These are phyloP conservation scores for Fregata magnificens DNA, from an alignment of 2,113 vertebrate species.

Conservation along the genomic window DNA sequence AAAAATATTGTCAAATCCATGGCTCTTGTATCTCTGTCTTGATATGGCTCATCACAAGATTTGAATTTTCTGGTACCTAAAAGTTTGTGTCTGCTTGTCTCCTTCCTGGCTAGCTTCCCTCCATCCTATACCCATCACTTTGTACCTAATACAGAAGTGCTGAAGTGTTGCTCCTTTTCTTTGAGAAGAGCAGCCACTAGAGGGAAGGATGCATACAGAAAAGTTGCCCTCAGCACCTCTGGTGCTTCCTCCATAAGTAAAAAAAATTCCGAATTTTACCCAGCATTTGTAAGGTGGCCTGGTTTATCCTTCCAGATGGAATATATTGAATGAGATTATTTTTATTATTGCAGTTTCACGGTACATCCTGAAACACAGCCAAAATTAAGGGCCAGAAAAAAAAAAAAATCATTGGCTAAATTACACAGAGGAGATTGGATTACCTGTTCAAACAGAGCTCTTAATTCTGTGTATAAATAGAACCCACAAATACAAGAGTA, in stretches of 20 bases:
- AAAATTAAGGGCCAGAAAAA: not conserved
- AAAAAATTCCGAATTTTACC: not conserved
- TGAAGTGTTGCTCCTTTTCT: not conserved
- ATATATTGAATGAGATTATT: not conserved
- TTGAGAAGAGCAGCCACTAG: slow-evolving; percentile 11
- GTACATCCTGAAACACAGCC: not conserved
- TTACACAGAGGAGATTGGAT: slow-evolving; percentile 45
- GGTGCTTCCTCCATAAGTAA: not conserved
- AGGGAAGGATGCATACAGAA: not conserved
- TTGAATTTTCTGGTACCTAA: not conserved
- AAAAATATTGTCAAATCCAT: not conserved
- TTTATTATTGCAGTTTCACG: slow-evolving; percentile 1
- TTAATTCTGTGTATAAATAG: slow-evolving; percentile 36
- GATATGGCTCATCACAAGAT: fast-evolving
- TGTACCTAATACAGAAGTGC: not conserved
- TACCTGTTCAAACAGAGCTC: slow-evolving; percentile 47
- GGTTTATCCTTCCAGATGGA: not conserved
- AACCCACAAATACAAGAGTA: slow-evolving; percentile 9
- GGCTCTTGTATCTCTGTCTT: not conserved
- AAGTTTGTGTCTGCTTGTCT: not conserved
- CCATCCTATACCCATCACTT: not conserved
- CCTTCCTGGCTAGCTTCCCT: not conserved
- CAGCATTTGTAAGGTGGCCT: not conserved
- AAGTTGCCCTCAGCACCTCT: not conserved
- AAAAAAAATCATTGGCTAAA: slow-evolving; percentile 5